Base-by-base conservation (phyloP, 2,113 vertebrate species). In the Martes martes region DNA sequence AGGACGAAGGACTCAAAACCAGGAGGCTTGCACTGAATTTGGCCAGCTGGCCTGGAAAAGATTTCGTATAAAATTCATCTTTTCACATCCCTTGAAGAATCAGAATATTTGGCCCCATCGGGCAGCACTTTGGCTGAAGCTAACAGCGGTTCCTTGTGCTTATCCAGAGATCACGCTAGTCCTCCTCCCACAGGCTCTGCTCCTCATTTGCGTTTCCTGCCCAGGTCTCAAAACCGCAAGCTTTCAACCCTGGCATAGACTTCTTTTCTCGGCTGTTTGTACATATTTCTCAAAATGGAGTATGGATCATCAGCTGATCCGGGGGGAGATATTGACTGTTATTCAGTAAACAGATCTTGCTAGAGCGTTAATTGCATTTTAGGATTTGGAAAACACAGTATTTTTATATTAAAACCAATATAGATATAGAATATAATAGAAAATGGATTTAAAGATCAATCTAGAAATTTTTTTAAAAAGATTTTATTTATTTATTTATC, bases 391-490 rank as follows among this genome's bases (percentile, higher is more conserved):
- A 83, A 84, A 92, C 45, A 86, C 3, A 45, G 42, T 73, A 36
- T 83, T 86, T 78, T 92, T 69, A 88, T 76, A 78, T 83, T 21
- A 89, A 85, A 67, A 55, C 0, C 6, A 73, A 63, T 24, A 28
- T 15, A 52, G 0, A 26, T 76, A 52, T 33, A 31, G 45, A 61
- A 50, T 69, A 9, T 31, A 89, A 63, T 65, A 31, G 11, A 57
- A 67, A 69, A 71, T 84, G 42, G 21, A 63, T 89, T 94, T 95
- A 81, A 50, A 91, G 28, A 61, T 80, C 71, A 63, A 88, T 76
- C 47, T 88, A 74, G 42, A 93, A 79, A 2, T 8, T 57, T 57
- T 21, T 57, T 0, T 6, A 55, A 18, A 18, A 57, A 57, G 19
- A 57, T 23, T 57, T 57, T 55, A 57, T 57, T 57, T 57, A 57